Percentiles rank a stretch among this genome's conserved stretches.
Evolutionary conservation across 2,113 vertebrate genomes (phyloP).

Genomic region (Australoheros scitulus): DNA sequence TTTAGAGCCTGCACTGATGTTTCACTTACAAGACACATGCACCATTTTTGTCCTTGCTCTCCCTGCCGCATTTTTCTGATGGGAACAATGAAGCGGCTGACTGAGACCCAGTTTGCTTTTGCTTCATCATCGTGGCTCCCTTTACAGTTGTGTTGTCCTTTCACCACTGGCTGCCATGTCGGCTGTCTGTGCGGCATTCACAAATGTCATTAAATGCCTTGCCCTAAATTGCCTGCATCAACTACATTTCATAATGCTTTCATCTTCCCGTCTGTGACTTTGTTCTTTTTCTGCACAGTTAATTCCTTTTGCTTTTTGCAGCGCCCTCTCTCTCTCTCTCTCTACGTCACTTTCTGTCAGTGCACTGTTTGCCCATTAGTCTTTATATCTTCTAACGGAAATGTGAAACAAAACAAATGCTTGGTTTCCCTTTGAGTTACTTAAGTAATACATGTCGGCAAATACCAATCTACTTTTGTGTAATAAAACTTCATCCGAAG

Average conservation of each 20-base stretch:
- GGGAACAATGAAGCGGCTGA: slow-evolving; percentile 42
- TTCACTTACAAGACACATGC: not conserved
- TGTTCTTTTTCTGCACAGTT: slow-evolving; percentile 21
- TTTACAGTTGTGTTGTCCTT: slow-evolving; percentile 15
- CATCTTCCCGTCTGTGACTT: slow-evolving; percentile 15
- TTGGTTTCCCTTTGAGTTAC: slow-evolving; percentile 9
- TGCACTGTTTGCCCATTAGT: slow-evolving; percentile 29
- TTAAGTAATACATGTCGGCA: slow-evolving; percentile 40
- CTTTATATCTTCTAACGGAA: slow-evolving; percentile 13
- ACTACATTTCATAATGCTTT: slow-evolving; percentile 33
- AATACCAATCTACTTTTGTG: slow-evolving; percentile 41
- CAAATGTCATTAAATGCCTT: slow-evolving; percentile 7
- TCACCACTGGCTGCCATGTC: slow-evolving; percentile 29
- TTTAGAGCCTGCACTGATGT: slow-evolving; percentile 4
- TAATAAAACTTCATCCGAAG: slow-evolving; percentile 18
- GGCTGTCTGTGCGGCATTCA: slow-evolving; percentile 35
- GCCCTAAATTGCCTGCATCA: not conserved
- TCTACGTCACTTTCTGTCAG: slow-evolving; percentile 2
- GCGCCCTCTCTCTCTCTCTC: not conserved
- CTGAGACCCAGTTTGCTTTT: slow-evolving; percentile 43
- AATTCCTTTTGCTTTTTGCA: slow-evolving; percentile 1
- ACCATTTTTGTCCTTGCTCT: slow-evolving; percentile 16
- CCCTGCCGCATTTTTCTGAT: slow-evolving; percentile 33
- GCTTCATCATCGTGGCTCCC: slow-evolving; percentile 13
- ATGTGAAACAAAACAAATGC: slow-evolving; percentile 28